Conservation (phyloP, 92 coral and sea anemone genomes). For the Bergia puertoricense region DNA sequence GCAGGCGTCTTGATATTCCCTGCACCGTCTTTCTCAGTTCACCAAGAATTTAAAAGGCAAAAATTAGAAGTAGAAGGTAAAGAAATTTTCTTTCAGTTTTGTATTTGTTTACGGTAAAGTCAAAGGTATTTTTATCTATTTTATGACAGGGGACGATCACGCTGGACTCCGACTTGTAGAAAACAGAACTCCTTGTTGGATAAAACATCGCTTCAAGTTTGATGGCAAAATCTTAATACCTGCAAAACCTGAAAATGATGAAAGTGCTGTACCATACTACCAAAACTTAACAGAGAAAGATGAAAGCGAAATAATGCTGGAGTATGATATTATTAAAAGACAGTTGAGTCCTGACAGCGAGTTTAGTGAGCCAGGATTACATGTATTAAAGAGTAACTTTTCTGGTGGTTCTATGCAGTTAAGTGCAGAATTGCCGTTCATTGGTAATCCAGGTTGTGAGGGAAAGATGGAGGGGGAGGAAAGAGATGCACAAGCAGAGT, state of each 20-base stretch:
- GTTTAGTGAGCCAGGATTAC: conserved; percentile 41
- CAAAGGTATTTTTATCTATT: neutral
- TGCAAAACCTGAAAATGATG: neutral
- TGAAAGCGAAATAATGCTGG: conserved; percentile 65
- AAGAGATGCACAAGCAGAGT: conserved; percentile 60
- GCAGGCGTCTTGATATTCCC: conserved; percentile 57
- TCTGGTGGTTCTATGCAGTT: neutral
- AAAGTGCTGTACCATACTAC: neutral
- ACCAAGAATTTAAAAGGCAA: conserved; percentile 13
- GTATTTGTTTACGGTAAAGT: neutral
- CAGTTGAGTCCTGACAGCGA: conserved; percentile 62
- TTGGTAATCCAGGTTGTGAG: neutral
- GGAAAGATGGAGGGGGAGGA: neutral
- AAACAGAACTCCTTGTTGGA: conserved; percentile 9
- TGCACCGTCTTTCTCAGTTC: conserved; percentile 54
- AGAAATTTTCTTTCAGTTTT: neutral
- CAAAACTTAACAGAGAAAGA: conserved; percentile 34
- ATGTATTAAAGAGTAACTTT: neutral
- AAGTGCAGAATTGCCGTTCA: conserved; percentile 8
- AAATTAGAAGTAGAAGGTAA: conserved; percentile 13
- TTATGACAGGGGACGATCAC: neutral
- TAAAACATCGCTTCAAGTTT: conserved; percentile 9
- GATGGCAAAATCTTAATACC: conserved; percentile 26
- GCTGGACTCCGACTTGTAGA: neutral
- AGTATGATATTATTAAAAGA: conserved; percentile 51